These are phyloP conservation scores for Saccostrea echinata DNA, from an alignment of 1,140 invertebrate species.

Conservation along the genomic window DNA sequence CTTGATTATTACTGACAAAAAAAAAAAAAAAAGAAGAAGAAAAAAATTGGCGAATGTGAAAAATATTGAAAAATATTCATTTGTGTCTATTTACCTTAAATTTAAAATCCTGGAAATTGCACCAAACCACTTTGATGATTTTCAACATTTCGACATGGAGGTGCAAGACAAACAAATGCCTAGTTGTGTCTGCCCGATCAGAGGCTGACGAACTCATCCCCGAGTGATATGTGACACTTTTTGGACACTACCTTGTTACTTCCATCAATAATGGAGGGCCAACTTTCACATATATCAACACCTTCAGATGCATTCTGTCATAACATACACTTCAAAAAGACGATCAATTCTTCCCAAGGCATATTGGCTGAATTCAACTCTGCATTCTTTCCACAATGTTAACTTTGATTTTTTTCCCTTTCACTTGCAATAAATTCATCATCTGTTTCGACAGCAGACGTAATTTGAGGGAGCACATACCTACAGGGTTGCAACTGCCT, in stretches of 20 bases:
- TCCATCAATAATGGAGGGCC: not conserved
- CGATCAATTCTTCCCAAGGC: constrained; percentile 17
- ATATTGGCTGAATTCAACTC: not conserved
- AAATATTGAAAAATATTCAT: not conserved
- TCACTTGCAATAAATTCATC: constrained; percentile 35
- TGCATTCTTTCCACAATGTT: not conserved
- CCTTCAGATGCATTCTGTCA: constrained; percentile 26
- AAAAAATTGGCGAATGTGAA: no score
- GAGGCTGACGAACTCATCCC: constrained; percentile 6
- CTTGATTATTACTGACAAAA: no score
- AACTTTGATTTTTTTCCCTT: constrained; percentile 29
- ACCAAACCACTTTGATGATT: constrained; percentile 77
- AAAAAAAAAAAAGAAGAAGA: no score
- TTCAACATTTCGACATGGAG: constrained; percentile 77
- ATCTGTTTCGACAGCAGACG: not conserved
- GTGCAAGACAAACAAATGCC: constrained; percentile 74
- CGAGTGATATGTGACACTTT: not conserved
- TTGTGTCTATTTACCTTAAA: constrained; percentile 68
- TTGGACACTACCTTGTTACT: constrained; percentile 6
- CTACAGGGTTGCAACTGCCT: constrained; percentile 11
- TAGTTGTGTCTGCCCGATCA: constrained; percentile 19
- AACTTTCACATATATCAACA: not conserved
- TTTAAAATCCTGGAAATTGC: constrained; percentile 75
- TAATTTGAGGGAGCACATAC: constrained; percentile 36
- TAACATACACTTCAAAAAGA: constrained; percentile 28